phyloP scores from a whole-genome alignment of 2,888 invertebrate species.

The Rhingia campestris region DNA sequence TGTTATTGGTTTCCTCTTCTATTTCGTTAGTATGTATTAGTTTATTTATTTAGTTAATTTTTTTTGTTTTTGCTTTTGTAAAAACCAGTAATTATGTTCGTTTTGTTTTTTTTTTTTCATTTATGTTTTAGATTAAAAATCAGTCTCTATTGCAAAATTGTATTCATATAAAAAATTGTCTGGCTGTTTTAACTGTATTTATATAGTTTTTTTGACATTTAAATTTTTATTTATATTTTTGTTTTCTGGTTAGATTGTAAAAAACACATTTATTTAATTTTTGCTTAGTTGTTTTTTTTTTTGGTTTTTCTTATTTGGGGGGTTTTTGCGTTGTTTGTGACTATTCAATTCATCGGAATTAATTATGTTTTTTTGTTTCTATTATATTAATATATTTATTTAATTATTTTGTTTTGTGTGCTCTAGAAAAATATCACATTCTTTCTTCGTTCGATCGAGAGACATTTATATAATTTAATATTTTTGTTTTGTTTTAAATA shows the following conservation, averaged over 20 bases:
- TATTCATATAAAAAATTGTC: slow-evolving; percentile 73
- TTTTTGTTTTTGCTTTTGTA: slow-evolving; percentile 34
- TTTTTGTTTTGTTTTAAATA: slow-evolving; percentile 70
- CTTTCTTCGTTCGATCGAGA: slow-evolving; percentile 83
- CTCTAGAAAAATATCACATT: slow-evolving; percentile 83
- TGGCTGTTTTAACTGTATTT: slow-evolving; percentile 66
- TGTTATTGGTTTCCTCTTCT: slow-evolving; percentile 62
- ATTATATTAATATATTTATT: slow-evolving; percentile 47
- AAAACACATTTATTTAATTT: slow-evolving; percentile 69
- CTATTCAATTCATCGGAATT: slow-evolving; percentile 58
- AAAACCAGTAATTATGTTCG: slow-evolving; percentile 68
- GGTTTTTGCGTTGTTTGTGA: slow-evolving; percentile 66
- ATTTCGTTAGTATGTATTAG: slow-evolving; percentile 48
- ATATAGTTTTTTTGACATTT: slow-evolving; percentile 66
- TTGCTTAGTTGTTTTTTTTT: slow-evolving; percentile 34
- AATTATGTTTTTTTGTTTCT: slow-evolving; percentile 45
- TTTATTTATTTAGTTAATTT: slow-evolving; percentile 21
- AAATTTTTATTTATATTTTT: slow-evolving; percentile 60
- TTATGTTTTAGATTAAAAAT: slow-evolving; percentile 77
- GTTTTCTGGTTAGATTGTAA: slow-evolving; percentile 70
- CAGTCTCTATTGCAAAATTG: slow-evolving; percentile 82
- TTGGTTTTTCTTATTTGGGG: slow-evolving; percentile 10
- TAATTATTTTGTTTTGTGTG: slow-evolving; percentile 77
- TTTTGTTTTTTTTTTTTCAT: slow-evolving; percentile 51
- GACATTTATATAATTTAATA: slow-evolving; percentile 78